phyloP scores from a whole-genome alignment of 2,888 invertebrate species.

The Mimas tiliae region DNA sequence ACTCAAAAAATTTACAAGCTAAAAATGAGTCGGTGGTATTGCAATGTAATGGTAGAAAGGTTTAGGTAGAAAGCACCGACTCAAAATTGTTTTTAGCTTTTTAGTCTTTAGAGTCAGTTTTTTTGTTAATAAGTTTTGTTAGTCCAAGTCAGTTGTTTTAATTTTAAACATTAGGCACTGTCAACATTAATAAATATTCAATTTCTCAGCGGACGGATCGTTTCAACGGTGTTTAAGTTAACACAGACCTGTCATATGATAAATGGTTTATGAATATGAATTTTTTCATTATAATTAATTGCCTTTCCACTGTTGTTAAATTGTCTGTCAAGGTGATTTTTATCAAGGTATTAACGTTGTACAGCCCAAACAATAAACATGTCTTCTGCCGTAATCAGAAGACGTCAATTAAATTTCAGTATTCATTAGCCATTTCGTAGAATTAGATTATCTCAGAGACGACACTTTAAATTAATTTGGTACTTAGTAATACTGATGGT shows the following conservation, averaged over 20 bases:
- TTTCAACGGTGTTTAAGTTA: constrained; percentile 17
- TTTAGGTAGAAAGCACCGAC: no score
- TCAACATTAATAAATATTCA: constrained; percentile 15
- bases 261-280: constrained; percentile 18
- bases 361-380: background rate
- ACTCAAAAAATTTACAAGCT: no score
- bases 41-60: no score
- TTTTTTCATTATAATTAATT: constrained; percentile 22
- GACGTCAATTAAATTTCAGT: no score
- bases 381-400: background rate
- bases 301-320: constrained; percentile 22
- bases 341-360: constrained; percentile 7
- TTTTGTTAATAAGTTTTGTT: no score
- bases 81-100: no score
- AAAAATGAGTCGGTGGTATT: no score
- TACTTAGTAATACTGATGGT: no score
- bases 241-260: constrained; percentile 8
- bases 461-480: no score
- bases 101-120: no score
- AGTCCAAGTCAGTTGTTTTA: background rate
- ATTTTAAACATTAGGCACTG: background rate
- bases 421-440: no score
- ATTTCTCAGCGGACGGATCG: constrained; percentile 3
- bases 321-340: constrained; percentile 25
- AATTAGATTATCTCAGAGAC: no score